phyloP scores from a whole-genome alignment of 2,888 invertebrate species.

The Aspidiotus destructor region DNA sequence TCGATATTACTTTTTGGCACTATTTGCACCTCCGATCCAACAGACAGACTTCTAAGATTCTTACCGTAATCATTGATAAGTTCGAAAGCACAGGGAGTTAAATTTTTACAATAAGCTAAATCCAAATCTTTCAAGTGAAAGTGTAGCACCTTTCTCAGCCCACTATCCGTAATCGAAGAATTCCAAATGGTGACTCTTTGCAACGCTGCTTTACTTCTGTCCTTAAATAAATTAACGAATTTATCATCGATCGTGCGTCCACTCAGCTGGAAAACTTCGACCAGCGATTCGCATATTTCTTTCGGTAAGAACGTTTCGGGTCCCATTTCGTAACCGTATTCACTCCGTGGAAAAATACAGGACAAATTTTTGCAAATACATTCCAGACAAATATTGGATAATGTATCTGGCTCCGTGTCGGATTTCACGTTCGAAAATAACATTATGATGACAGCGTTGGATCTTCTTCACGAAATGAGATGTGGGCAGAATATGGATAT shows the following conservation, averaged over 20 bases:
- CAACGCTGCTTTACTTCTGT: constrained; percentile 21
- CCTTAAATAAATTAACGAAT: constrained; percentile 32
- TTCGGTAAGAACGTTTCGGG: constrained; percentile 57
- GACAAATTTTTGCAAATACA: constrained; percentile 54
- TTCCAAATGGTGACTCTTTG: constrained; percentile 47
- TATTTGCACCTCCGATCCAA: constrained; percentile 53
- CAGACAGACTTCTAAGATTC: constrained; percentile 58
- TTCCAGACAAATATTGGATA: constrained; percentile 55
- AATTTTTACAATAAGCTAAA: constrained; percentile 59
- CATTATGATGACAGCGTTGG: not conserved
- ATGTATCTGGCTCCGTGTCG: constrained; percentile 48
- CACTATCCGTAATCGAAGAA: constrained; percentile 60
- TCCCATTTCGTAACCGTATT: constrained; percentile 46
- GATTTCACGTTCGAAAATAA: constrained; percentile 30
- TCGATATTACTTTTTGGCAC: not conserved
- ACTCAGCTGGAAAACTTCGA: constrained; percentile 50
- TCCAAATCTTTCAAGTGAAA: constrained; percentile 67
- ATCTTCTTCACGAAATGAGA: too few species aligned
- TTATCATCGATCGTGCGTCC: constrained; percentile 52
- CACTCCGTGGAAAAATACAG: constrained; percentile 48
- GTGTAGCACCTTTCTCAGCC: constrained; percentile 57
- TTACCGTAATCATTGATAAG: constrained; percentile 59
- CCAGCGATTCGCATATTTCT: constrained; percentile 61
- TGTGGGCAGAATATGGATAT: constrained; percentile 17
- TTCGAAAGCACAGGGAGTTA: constrained; percentile 55